phyloP scores from a whole-genome alignment of 2,888 invertebrate genomes.

The Limnephilus marmoratus region DNA sequence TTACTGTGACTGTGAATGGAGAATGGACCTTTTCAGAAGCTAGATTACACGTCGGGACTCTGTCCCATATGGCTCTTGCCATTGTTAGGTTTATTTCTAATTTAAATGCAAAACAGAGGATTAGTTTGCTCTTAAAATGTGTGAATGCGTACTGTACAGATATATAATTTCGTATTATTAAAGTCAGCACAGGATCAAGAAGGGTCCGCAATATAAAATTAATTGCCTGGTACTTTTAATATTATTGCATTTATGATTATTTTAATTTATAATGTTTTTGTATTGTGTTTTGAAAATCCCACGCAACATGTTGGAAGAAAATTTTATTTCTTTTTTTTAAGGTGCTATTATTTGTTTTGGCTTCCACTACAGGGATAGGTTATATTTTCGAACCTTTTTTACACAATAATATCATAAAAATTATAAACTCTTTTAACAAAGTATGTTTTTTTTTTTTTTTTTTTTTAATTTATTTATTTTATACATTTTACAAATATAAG shows the following conservation, averaged over 20 bases:
- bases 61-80: neutral
- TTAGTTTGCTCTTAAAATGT: conserved; percentile 40
- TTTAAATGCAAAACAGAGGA: conserved; percentile 52
- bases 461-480: no score
- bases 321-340: neutral
- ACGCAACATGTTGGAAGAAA: neutral
- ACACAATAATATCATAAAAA: no score
- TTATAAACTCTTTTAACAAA: no score
- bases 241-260: neutral
- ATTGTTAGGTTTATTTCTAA: conserved; percentile 41
- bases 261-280: neutral
- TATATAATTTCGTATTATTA: neutral
- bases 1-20: neutral
- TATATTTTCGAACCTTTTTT: no score
- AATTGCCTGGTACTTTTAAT: neutral
- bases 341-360: neutral
- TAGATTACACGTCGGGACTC: conserved; percentile 16
- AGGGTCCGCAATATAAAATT: neutral
- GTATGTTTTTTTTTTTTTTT: no score
- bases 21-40: conserved; percentile 32
- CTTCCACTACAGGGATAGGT: no score
- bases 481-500: no score
- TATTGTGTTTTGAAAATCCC: neutral
- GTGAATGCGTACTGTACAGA: neutral
- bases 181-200: neutral